Conservation (phyloP, 2,797 vertebrate species). For the Rhinella marina region DNA sequence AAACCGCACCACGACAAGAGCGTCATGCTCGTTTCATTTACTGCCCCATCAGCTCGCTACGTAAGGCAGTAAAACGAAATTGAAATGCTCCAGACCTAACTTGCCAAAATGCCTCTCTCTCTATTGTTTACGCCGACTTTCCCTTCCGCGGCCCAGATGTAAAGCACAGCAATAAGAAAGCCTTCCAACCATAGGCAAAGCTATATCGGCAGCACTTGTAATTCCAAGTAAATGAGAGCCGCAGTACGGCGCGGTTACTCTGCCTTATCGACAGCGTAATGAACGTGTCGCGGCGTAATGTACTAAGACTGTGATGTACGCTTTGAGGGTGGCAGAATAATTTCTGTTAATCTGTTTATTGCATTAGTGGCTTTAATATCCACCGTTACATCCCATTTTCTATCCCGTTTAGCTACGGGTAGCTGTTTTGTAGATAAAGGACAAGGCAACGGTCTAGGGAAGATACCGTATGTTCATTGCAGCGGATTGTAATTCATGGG, state of each 20-base stretch:
- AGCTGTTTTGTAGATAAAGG: conserved; percentile 2
- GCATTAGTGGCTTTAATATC: conserved; percentile 48
- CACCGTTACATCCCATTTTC: background rate
- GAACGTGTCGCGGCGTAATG: conserved; percentile 34
- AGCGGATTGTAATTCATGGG: conserved; percentile 17
- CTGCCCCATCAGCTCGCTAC: conserved; percentile 47
- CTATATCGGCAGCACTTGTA: conserved; percentile 35
- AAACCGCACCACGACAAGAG: conserved; percentile 38
- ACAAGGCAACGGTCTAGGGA: background rate
- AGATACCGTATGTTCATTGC: conserved; percentile 5
- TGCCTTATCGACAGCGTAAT: conserved; percentile 48
- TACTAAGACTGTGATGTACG: background rate
- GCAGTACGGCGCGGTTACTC: conserved; percentile 3
- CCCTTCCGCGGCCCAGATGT: conserved; percentile 25
- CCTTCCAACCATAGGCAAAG: conserved; percentile 45
- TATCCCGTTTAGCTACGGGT: background rate
- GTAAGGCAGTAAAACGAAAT: conserved; percentile 50
- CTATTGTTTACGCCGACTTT: conserved; percentile 47
- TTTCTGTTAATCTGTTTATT: conserved; percentile 50
- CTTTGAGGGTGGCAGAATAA: conserved; percentile 21
- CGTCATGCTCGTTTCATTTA: conserved; percentile 42
- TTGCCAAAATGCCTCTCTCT: conserved; percentile 44
- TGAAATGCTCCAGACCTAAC: conserved; percentile 47
- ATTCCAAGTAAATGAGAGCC: conserved; percentile 51
- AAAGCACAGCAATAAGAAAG: conserved; percentile 50